Percentiles rank a stretch among this genome's conserved stretches.
Conservation (phyloP, 2,888 invertebrate genomes). For the Alcis repandata region DNA sequence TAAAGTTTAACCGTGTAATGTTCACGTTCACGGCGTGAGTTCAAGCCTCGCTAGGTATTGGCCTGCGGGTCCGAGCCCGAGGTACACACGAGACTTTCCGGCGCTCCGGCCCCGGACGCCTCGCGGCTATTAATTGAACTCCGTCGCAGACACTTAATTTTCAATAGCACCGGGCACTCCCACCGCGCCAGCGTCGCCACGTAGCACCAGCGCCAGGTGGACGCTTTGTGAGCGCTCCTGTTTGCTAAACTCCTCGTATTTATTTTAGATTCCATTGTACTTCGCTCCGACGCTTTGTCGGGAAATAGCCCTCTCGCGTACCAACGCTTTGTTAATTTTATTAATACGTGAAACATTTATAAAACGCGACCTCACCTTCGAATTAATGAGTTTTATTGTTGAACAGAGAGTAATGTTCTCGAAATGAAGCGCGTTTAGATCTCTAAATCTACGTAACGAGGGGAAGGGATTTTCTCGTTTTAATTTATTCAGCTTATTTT, state of each 20-base stretch:
- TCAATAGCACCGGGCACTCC: constrained; percentile 61
- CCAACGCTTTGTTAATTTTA: constrained; percentile 85
- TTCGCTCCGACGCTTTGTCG: constrained; percentile 80
- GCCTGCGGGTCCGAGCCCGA: constrained; percentile 19
- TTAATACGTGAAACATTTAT: constrained; percentile 86
- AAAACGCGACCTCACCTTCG: constrained; percentile 80
- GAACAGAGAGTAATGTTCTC: constrained; percentile 78
- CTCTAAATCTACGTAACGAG: constrained; percentile 57
- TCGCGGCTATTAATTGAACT: constrained; percentile 74
- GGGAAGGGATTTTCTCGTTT: constrained; percentile 69
- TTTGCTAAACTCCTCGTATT: constrained; percentile 85
- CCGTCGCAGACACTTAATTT: constrained; percentile 76
- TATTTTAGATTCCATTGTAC: constrained; percentile 85
- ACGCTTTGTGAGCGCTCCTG: constrained; percentile 78
- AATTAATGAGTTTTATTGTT: constrained; percentile 86
- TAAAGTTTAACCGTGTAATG: constrained; percentile 23
- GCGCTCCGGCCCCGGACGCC: constrained; percentile 51
- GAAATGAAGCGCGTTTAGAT: constrained; percentile 75
- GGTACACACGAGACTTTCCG: constrained; percentile 50
- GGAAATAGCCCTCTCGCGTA: constrained; percentile 80
- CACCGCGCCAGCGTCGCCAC: constrained; percentile 28
- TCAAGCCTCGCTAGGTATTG: constrained; percentile 21
- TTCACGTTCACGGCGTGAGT: constrained; percentile 3
- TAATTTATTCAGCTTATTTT: constrained; percentile 74
- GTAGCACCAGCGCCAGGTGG: constrained; percentile 72